phyloP scores from a whole-genome alignment of 92 coral and sea anemone genomes.

The Virgularia gustaviana region DNA sequence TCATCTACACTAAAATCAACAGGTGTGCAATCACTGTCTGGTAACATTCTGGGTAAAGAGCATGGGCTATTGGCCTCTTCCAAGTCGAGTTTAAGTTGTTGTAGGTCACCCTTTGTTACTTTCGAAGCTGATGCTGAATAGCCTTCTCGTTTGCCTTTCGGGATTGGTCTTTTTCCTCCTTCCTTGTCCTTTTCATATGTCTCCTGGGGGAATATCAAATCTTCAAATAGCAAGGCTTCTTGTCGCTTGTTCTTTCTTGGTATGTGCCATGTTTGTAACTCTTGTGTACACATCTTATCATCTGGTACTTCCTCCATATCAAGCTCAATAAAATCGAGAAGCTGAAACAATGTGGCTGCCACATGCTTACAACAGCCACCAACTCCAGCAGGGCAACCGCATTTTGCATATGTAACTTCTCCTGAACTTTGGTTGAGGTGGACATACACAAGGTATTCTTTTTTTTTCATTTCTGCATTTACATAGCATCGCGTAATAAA shows the following conservation, averaged over 20 bases:
- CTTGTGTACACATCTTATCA: slow-evolving; percentile 28
- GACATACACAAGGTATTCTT: too few relatives aligned
- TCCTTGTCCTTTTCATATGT: slow-evolving; percentile 18
- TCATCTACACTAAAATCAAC: too few relatives aligned
- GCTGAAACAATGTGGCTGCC: slow-evolving; percentile 21
- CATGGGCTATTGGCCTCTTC: not conserved
- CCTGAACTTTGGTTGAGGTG: too few relatives aligned
- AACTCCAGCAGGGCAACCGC: too few relatives aligned
- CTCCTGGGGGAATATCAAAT: too few relatives aligned
- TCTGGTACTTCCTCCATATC: slow-evolving; percentile 35
- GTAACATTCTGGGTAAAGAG: slow-evolving; percentile 7
- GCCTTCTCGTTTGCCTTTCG: too few relatives aligned
- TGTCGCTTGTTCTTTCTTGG: slow-evolving; percentile 17
- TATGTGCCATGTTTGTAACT: slow-evolving; percentile 29
- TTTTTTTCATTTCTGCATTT: too few relatives aligned
- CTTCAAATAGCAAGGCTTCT: slow-evolving; percentile 30
- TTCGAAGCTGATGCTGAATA: too few relatives aligned
- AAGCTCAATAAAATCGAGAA: slow-evolving; percentile 27
- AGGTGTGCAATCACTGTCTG: slow-evolving; percentile 21
- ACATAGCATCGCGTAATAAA: too few relatives aligned
- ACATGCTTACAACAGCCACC: too few relatives aligned
- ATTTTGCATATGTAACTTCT: slow-evolving; percentile 9
- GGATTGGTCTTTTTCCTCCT: slow-evolving; percentile 3
- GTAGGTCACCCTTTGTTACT: too few relatives aligned
- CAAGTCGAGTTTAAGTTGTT: not conserved